A percentile compares a stretch with the other conserved stretches of the same genome.
These are phyloP conservation scores for Pseudachorutes palmiensis DNA, from an alignment of 1,140 invertebrate genomes.

Conservation along the genomic window DNA sequence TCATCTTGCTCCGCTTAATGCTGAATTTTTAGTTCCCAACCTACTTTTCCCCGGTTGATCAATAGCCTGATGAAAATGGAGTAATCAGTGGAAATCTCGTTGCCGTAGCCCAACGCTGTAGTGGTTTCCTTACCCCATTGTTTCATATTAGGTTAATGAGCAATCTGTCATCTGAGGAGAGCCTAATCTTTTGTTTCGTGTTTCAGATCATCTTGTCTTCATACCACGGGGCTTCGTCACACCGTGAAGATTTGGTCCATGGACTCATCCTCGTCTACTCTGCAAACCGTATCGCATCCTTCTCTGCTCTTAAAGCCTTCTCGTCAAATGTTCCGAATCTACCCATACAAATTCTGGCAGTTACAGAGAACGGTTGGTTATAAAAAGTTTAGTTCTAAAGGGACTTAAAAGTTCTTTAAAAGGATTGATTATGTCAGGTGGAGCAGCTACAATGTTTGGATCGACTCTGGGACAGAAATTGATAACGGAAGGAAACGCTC, in stretches of 20 bases:
- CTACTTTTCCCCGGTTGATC: too few relatives aligned
- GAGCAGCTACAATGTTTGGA: conserved; percentile 75
- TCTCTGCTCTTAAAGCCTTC: conserved; percentile 86
- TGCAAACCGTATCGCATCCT: conserved; percentile 85
- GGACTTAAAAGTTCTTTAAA: not conserved
- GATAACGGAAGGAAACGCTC: conserved; percentile 74
- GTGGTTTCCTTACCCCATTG: too few relatives aligned
- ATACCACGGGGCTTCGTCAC: conserved; percentile 87
- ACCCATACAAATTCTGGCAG: conserved; percentile 88
- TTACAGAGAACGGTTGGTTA: conserved; percentile 82
- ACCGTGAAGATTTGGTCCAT: conserved; percentile 85
- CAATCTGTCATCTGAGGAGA: not conserved
- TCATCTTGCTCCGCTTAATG: too few relatives aligned
- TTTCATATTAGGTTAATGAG: too few relatives aligned
- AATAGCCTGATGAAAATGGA: too few relatives aligned
- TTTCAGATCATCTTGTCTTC: conserved; percentile 84
- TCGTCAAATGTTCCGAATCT: conserved; percentile 88
- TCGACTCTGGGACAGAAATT: conserved; percentile 80
- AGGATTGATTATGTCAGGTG: too few relatives aligned
- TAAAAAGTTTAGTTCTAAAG: not conserved
- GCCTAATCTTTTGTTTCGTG: not conserved
- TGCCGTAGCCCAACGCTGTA: too few relatives aligned
- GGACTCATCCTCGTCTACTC: conserved; percentile 95
- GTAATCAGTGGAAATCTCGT: too few relatives aligned
- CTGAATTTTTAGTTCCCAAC: too few relatives aligned